These are phyloP conservation scores for Drosophila biarmipes DNA, from an alignment of 1,140 invertebrate genomes.

Conservation along the genomic window DNA sequence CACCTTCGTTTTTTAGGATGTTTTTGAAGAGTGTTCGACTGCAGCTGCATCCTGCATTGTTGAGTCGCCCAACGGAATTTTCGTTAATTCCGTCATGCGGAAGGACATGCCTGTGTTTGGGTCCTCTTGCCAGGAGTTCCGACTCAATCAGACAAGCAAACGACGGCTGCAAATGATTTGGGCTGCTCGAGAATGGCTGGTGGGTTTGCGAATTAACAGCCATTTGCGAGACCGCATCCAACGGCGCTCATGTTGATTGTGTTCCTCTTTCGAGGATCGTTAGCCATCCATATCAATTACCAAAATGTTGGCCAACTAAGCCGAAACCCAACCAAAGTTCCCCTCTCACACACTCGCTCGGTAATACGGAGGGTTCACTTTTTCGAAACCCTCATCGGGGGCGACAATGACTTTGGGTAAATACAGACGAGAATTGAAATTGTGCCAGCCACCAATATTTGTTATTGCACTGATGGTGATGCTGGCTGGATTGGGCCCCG, in stretches of 20 bases:
- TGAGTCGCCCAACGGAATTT: conserved; percentile 41
- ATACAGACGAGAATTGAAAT: conserved; percentile 70
- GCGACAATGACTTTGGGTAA: conserved; percentile 57
- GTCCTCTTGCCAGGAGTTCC: conserved; percentile 42
- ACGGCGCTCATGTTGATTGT: conserved; percentile 26
- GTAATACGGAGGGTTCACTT: conserved; percentile 21
- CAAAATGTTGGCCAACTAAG: conserved; percentile 15
- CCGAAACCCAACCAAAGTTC: conserved; percentile 2
- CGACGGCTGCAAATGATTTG: conserved; percentile 40
- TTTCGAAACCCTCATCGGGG: conserved; percentile 27
- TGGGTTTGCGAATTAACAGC: conserved; percentile 43
- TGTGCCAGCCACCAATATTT: conserved; percentile 69
- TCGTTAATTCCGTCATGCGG: conserved; percentile 73
- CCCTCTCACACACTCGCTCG: neutral
- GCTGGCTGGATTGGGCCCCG: conserved; percentile 1
- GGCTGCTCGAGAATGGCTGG: conserved; percentile 1
- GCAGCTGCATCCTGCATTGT: conserved; percentile 18
- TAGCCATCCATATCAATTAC: conserved; percentile 28
- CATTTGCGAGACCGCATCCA: conserved; percentile 31
- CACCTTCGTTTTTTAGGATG: neutral
- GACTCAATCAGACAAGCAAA: conserved; percentile 47
- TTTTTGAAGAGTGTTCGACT: neutral
- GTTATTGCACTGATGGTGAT: conserved; percentile 48
- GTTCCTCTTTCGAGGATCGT: conserved; percentile 8
- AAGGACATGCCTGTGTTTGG: conserved; percentile 35